A percentile compares a stretch with the other conserved stretches of the same genome.
phyloP scores from a whole-genome alignment of 2,113 vertebrate species.

The Gymnobelideus leadbeateri region DNA sequence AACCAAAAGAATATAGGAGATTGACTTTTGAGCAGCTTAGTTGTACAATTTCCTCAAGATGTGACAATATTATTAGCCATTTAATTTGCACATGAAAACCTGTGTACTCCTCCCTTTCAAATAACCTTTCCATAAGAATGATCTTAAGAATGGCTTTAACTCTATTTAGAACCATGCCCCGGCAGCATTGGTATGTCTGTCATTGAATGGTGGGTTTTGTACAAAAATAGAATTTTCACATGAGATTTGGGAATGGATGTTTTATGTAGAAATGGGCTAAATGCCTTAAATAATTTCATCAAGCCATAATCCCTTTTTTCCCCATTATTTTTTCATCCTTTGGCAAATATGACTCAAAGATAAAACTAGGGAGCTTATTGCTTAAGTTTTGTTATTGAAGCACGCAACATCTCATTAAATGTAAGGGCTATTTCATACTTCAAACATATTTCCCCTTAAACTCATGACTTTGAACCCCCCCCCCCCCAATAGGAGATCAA shows the following conservation, averaged over 20 bases:
- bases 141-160: conserved; percentile 23
- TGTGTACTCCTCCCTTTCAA: conserved; percentile 1
- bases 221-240: conserved; percentile 26
- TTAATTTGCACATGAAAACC: conserved; percentile 25
- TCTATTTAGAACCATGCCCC: conserved; percentile 2
- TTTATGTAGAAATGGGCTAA: background rate
- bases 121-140: conserved; percentile 35
- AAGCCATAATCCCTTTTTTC: background rate
- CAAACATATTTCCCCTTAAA: conserved; percentile 36
- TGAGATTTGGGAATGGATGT: background rate
- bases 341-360: background rate
- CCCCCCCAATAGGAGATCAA: conserved; percentile 34
- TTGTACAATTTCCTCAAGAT: conserved; percentile 42
- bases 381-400: background rate
- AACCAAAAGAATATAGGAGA: conserved; percentile 43
- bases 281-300: background rate
- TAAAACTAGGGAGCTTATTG: background rate
- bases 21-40: conserved; percentile 18
- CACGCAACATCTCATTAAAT: conserved; percentile 17
- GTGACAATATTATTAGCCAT: conserved; percentile 24
- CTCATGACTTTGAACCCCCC: background rate
- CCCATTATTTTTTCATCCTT: background rate
- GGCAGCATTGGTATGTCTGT: background rate
- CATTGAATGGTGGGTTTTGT: conserved; percentile 4
- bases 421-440: conserved; percentile 29